Conservation (phyloP, 2,113 vertebrate species). For the Synchiropus splendidus region DNA sequence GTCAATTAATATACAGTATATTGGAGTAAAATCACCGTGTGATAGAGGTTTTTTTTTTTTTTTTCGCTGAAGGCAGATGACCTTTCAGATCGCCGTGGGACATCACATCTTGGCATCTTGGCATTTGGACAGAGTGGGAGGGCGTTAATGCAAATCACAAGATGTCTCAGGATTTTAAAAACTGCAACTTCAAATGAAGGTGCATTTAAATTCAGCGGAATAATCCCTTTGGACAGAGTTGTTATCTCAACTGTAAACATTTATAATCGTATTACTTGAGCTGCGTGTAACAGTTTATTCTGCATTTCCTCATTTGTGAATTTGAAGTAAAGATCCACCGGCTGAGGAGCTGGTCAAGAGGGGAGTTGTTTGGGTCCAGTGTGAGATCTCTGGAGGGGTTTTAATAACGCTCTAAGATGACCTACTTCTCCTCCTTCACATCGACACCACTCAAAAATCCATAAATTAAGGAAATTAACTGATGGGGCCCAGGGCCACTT, state of each 20-base stretch:
- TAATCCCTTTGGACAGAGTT: slow-evolving; percentile 20
- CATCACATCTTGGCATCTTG: too few species aligned
- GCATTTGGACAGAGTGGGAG: too few species aligned
- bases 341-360: slow-evolving; percentile 27
- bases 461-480: slow-evolving; percentile 99
- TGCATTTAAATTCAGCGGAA: slow-evolving; percentile 9
- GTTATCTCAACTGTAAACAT: slow-evolving; percentile 21
- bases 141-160: too few species aligned
- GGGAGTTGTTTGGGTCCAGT: slow-evolving; percentile 41
- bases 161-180: too few species aligned
- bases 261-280: slow-evolving; percentile 31
- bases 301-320: neutral
- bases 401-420: slow-evolving; percentile 71
- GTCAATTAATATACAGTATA: too few species aligned
- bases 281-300: slow-evolving; percentile 27
- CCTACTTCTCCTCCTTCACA: slow-evolving; percentile 89
- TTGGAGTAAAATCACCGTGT: too few species aligned
- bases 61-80: too few species aligned
- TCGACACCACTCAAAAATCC: slow-evolving; percentile 87
- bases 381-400: too few species aligned
- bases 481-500: slow-evolving; percentile 93
- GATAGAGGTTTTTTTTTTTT: too few species aligned
- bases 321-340: slow-evolving; percentile 7
- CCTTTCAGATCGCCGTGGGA: too few species aligned
- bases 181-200: too few species aligned